A percentile compares a stretch with the other conserved stretches of the same genome.
Conservation (phyloP, 2,113 vertebrate genomes). For the Tapirus terrestris region DNA sequence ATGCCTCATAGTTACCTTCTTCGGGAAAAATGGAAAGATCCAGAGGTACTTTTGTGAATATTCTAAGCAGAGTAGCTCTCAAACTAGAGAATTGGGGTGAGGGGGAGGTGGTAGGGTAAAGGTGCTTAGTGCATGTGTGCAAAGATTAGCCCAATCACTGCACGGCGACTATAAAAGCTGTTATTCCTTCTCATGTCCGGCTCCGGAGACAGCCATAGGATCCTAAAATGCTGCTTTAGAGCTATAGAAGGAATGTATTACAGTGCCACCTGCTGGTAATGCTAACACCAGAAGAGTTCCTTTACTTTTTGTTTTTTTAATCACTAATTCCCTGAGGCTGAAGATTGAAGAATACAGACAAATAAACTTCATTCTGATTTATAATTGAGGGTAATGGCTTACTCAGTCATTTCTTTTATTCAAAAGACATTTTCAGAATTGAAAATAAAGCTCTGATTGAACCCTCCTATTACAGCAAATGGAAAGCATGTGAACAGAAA, state of each 20-base stretch:
- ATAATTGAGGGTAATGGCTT: neutral
- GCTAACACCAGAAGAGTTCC: conserved; percentile 32
- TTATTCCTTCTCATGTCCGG: conserved; percentile 28
- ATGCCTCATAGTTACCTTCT: neutral
- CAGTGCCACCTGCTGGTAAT: conserved; percentile 78
- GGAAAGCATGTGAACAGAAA: neutral
- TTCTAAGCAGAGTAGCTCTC: conserved; percentile 1
- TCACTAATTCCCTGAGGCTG: conserved; percentile 33
- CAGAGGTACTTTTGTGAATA: conserved; percentile 5
- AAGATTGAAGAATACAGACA: conserved; percentile 51
- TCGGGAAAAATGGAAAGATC: conserved; percentile 30
- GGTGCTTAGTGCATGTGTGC: neutral
- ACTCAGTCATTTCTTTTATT: neutral
- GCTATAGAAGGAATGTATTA: conserved; percentile 67
- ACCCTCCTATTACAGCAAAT: neutral
- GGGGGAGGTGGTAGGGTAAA: neutral
- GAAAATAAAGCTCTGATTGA: conserved; percentile 24
- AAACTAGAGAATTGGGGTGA: neutral
- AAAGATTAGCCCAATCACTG: neutral
- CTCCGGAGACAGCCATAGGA: neutral
- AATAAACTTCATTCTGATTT: conserved; percentile 49
- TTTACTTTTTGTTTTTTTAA: neutral
- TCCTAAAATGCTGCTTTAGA: neutral
- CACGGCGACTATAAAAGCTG: neutral
- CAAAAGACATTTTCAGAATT: conserved; percentile 47